phyloP scores from a whole-genome alignment of 1,140 invertebrate species.

The Batillaria attramentaria region DNA sequence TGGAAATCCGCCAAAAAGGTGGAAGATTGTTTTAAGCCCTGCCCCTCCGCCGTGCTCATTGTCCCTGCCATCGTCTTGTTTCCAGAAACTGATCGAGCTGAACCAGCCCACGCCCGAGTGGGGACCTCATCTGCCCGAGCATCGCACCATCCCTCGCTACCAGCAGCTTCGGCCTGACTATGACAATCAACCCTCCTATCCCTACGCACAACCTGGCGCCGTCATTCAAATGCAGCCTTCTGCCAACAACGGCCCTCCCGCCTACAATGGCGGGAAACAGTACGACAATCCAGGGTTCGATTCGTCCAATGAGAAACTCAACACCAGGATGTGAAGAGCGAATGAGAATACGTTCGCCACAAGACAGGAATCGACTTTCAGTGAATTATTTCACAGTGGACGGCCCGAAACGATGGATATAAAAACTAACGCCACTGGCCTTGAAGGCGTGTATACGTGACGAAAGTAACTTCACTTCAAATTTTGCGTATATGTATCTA shows the following conservation, averaged over 20 bases:
- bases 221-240: background rate
- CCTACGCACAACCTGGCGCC: background rate
- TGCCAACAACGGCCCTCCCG: background rate
- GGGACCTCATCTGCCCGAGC: slow-evolving; percentile 47
- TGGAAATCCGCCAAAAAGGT: background rate
- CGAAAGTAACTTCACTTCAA: too few species aligned
- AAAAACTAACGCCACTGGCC: too few species aligned
- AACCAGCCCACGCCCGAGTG: slow-evolving; percentile 44
- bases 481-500: too few species aligned
- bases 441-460: too few species aligned
- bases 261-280: background rate
- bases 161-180: background rate
- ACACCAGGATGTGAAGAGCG: background rate
- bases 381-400: too few species aligned
- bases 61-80: background rate
- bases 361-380: too few species aligned
- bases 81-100: slow-evolving; percentile 38
- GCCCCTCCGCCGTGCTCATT: background rate
- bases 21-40: background rate
- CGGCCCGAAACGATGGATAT: too few species aligned
- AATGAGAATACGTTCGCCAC: too few species aligned
- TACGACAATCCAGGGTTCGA: background rate
- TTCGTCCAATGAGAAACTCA: too few species aligned
- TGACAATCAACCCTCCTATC: background rate
- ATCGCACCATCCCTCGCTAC: slow-evolving; percentile 40